Base-by-base conservation (phyloP, 2,888 invertebrate species). In the Ectropis crepuscularia region DNA sequence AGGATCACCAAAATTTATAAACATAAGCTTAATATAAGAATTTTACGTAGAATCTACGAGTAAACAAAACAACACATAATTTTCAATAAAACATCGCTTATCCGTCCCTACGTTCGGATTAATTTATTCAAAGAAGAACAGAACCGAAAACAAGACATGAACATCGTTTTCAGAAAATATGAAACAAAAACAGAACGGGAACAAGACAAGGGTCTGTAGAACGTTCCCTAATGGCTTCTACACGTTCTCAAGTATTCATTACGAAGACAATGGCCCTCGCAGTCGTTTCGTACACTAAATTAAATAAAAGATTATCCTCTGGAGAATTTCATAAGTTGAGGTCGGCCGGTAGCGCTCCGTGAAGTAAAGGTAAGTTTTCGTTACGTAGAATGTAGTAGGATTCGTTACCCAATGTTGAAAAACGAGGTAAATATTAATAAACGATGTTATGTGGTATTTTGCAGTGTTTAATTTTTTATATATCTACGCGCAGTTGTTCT, bases 201-300 rank as follows among this genome's bases (percentile, higher is more conserved):
- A 65, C 61, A 58, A 47, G 64, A 37, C 57, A 45, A 57, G 55
- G 61, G 53, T 48, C 57, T 69, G 68, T 65, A 53, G 66, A 70
- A 59, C 65, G 65, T 58, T 58, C 65, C 69, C 62, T 67, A 69
- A 72, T 65, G 68, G 64, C 50, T 67, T 63, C 63, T 68, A 68
- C 69, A 65, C 68, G 59, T 62, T 67, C 65, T 69, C 61, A 65
- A 69, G 69, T 69, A 69, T 69, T 71, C 69, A 71, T 73, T 69
- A 68, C 45, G 45, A 61, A 65, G 67, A 71, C 65, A 73, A 69
- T 71, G 67, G 67, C 47, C 60, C 54, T 58, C 11, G 51, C 38
- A 61, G 63, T 61, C 49, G 62, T 64, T 64, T 60, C 49, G 58
- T 60, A 53, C 53, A 62, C 61, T 63, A 62, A 68, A 66, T 66